Evolutionary conservation across 2,113 vertebrate species (phyloP), one percentile per base, ranked within the genome.

Genomic region (Campylomormyrus numenius): DNA sequence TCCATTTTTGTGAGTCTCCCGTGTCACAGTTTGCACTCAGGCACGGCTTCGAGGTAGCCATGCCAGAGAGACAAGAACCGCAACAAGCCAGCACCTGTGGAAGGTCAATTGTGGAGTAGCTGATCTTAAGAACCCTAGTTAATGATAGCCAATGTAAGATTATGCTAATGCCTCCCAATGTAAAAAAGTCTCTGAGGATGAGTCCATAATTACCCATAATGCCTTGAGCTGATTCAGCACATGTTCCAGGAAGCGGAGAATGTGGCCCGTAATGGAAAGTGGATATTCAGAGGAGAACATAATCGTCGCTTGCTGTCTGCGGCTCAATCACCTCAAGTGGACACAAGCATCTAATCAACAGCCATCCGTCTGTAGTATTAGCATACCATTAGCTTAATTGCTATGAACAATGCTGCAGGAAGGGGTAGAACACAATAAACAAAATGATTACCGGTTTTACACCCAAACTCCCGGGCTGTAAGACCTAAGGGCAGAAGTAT

Each of bases 301-400:
- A 21, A 86, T 50, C 45, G 7, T 50, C 11, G 2, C 84, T 27
- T 35, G 35, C n/a, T 86, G 45, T 50, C 46, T 86, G 84, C 19
- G 0, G 21, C 84, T 49, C 84, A 27, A 86, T 48, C 84, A 86
- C 74, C 74, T 83, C 53, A 70, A 56, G 70, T 88, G 87, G 58
- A 91, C 90, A 93, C 89, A 94, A 91, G 92, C 87, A 89, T 91
- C 89, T 77, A 93, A 94, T 93, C 92, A 19, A 94, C 93, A 91
- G 83, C 66, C 70, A 92, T 91, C 89, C 92, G 66, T 80, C 52
- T 9, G 48, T 66, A 39, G 92, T 87, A 86, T 49, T 48, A 80
- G 74, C 35, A 19, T 17, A 80, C 1, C 35, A 8, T 15, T 80
- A 19, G 35, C 74, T 39, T 80, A 80, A 80, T 80, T 80, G 74